Evolutionary conservation across 2,888 invertebrate genomes (phyloP).

Genomic region (Timema podura): DNA sequence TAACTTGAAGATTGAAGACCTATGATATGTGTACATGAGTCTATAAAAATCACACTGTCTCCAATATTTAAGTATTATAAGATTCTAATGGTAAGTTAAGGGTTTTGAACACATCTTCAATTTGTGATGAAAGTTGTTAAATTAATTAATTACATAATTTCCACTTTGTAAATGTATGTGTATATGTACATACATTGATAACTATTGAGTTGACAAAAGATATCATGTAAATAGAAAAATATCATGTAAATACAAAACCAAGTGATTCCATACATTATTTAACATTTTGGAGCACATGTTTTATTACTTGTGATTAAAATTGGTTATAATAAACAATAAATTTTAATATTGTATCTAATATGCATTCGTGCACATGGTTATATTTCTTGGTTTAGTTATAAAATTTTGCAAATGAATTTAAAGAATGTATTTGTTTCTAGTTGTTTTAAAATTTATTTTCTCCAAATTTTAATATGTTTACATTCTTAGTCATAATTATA

Average conservation of each 20-base stretch:
- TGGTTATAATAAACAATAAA: neutral
- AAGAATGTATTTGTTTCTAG: too few relatives aligned
- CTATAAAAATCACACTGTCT: constrained; percentile 2
- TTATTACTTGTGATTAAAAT: neutral
- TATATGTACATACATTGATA: constrained; percentile 7
- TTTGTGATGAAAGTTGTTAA: constrained; percentile 5
- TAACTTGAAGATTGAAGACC: neutral
- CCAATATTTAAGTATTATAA: constrained; percentile 3
- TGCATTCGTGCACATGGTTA: too few relatives aligned
- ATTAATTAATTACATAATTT: neutral
- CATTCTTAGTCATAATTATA: too few relatives aligned
- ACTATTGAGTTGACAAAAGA: neutral
- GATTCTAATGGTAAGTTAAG: constrained; percentile 5
- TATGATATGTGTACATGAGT: neutral
- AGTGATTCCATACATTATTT: constrained; percentile 3
- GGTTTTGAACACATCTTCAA: constrained; percentile 2
- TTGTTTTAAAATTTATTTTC: too few relatives aligned
- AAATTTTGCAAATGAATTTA: too few relatives aligned
- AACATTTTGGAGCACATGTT: constrained; percentile 1
- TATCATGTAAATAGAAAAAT: neutral
- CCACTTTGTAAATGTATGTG: constrained; percentile 2
- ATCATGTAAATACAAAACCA: neutral
- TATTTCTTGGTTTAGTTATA: too few relatives aligned
- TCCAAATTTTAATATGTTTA: too few relatives aligned
- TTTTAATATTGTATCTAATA: too few relatives aligned